Percentiles rank a stretch among this genome's conserved stretches.
phyloP scores from a whole-genome alignment of 2,888 invertebrate genomes.

The Phengaris alcon region DNA sequence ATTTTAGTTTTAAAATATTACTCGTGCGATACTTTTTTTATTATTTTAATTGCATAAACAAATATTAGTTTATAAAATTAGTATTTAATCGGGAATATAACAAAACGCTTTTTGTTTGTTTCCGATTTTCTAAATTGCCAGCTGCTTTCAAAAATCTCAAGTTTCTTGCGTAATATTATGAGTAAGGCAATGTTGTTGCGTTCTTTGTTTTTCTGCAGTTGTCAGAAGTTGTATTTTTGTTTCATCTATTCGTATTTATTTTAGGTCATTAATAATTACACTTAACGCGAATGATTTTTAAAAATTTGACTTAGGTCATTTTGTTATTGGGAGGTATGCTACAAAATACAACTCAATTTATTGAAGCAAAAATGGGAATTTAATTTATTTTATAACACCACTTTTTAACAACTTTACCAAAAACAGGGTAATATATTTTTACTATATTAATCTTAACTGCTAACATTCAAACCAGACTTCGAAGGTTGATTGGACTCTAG shows the following conservation, averaged over 20 bases:
- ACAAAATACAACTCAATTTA: too few species aligned
- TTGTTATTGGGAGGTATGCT: neutral
- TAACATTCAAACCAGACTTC: neutral
- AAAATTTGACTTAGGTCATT: neutral
- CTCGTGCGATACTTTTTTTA: neutral
- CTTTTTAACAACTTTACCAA: too few species aligned
- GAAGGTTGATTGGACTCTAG: neutral
- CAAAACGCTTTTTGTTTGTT: neutral
- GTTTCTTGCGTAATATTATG: conserved; percentile 7
- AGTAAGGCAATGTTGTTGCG: neutral
- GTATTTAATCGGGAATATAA: neutral
- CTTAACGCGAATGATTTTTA: neutral
- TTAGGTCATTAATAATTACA: neutral
- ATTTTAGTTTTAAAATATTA: too few species aligned
- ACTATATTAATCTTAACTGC: too few species aligned
- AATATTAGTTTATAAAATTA: neutral
- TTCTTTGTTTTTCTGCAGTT: neutral
- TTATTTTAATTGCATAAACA: neutral
- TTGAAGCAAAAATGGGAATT: too few species aligned
- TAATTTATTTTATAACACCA: neutral
- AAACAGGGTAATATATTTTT: too few species aligned
- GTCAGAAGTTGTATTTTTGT: conserved; percentile 2
- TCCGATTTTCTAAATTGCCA: conserved; percentile 1
- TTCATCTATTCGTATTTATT: neutral
- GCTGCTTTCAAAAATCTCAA: conserved; percentile 11